phyloP scores from a whole-genome alignment of 2,888 invertebrate genomes.

The Drosophila melanosoma region DNA sequence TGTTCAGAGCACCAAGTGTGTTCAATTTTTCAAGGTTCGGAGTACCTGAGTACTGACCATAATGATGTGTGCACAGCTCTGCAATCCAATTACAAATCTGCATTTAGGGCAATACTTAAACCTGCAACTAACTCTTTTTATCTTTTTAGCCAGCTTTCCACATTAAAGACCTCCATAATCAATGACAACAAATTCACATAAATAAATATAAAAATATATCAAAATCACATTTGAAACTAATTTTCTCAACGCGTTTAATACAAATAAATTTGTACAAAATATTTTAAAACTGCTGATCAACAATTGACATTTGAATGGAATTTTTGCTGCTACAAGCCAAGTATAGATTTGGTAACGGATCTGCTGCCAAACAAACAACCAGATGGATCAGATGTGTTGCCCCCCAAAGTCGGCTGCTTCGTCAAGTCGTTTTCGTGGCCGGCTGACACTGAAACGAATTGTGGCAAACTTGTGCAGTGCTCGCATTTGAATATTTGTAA shows the following conservation, averaged over 20 bases:
- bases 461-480: conserved; percentile 22
- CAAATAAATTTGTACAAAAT: neutral
- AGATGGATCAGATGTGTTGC: conserved; percentile 33
- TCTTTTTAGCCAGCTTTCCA: conserved; percentile 1
- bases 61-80: conserved; percentile 54
- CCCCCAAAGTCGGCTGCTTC: conserved; percentile 1
- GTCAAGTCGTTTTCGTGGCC: conserved; percentile 28
- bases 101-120: conserved; percentile 13
- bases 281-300: neutral
- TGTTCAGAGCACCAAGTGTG: conserved; percentile 6
- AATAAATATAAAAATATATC: neutral
- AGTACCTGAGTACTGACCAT: conserved; percentile 60
- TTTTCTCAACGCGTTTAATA: neutral
- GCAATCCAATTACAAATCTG: conserved; percentile 50
- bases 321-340: neutral
- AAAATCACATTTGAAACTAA: neutral
- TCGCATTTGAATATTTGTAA: conserved; percentile 54
- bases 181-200: neutral
- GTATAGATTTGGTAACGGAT: conserved; percentile 6
- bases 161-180: conserved; percentile 2
- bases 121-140: neutral
- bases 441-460: conserved; percentile 5
- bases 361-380: conserved; percentile 1
- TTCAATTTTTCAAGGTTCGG: conserved; percentile 44
- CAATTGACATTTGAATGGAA: neutral